Percentiles rank a stretch among this genome's conserved stretches.
These are phyloP conservation scores for Cinclus cinclus DNA, from an alignment of 2,113 vertebrate species.

Conservation along the genomic window DNA sequence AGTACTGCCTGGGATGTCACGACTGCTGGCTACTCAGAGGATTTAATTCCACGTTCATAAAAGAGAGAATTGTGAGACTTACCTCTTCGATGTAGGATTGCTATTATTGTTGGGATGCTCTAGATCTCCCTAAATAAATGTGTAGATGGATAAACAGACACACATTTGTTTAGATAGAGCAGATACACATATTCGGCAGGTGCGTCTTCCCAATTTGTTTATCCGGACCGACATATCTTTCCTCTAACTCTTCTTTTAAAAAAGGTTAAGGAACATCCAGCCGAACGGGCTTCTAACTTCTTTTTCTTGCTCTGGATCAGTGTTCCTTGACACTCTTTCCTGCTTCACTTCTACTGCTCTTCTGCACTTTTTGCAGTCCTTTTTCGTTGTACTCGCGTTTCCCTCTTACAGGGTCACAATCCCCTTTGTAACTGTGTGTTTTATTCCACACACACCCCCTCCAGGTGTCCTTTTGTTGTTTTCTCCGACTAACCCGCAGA, in stretches of 20 bases:
- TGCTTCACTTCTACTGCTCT: background rate
- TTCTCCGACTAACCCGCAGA: slow-evolving; percentile 63
- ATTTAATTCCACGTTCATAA: background rate
- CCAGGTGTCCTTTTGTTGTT: slow-evolving; percentile 72
- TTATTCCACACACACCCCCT: background rate
- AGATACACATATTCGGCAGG: slow-evolving; percentile 14
- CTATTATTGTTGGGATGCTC: background rate
- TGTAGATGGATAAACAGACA: background rate
- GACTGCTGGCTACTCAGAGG: background rate
- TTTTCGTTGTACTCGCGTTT: slow-evolving; percentile 43
- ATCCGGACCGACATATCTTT: background rate
- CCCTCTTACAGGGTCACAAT: slow-evolving; percentile 54
- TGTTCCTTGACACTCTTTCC: background rate
- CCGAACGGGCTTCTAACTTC: background rate
- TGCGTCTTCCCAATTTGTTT: background rate
- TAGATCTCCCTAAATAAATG: background rate
- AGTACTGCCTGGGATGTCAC: background rate
- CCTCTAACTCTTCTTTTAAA: background rate
- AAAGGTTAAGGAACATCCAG: background rate
- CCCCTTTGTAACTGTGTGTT: slow-evolving; percentile 46
- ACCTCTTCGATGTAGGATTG: background rate
- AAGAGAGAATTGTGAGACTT: slow-evolving; percentile 14
- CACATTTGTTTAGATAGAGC: background rate
- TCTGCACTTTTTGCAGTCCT: background rate
- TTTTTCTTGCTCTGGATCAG: background rate